Base-by-base conservation (phyloP, 53 echinoderm and acorn worm genomes). In the Glandiceps talaboti region DNA sequence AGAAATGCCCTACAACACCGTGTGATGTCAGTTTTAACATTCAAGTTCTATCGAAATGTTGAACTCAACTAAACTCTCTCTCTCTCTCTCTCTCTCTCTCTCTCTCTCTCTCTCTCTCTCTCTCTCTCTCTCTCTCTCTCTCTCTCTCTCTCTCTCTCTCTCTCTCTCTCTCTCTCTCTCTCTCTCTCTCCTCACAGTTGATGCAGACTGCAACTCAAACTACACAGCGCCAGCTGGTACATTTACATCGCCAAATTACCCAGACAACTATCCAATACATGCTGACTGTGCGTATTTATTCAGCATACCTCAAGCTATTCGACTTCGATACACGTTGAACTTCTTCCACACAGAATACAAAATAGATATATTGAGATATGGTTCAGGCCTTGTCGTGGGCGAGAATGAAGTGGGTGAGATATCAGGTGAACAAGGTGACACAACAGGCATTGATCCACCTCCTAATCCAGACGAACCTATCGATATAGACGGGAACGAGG, bases 241-340 rank as follows among this genome's bases (percentile, higher is more conserved):
- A 29, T 31, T 86, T 26, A 80, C 82, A 0, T 83, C 86, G n/a
- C 90, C 86, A 29, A 73, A 77, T 74, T 84, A 90, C 74, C 90
- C 90, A 30, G 31, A 75, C 26, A 28, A 33, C 12, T 90, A 90
- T 45, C 31, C 75, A 14, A 31, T 72, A 25, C 74, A 79, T 27
- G 74, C 79, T 31, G 80, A 80, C 29, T 90, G 90, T 45, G 64
- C 20, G 6, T 45, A 45, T 45, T 45, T 45, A 45, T 45, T 45
- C 64, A 20, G 20, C 64, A 20, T 45, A 12, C 64, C 6, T 45
- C 6, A 45, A 12, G 6, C 64, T 12, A 45, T 45, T 45, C 64
- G 64, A 45, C 64, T 45, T 45, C 6, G 64, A 45, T 45, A 45
- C 64, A 45, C 64, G 6, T 20, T 45, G 64, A 45, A 45, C 64